These are phyloP conservation scores for Sus cebifrons DNA, from an alignment of 2,797 vertebrate species.

Conservation along the genomic window DNA sequence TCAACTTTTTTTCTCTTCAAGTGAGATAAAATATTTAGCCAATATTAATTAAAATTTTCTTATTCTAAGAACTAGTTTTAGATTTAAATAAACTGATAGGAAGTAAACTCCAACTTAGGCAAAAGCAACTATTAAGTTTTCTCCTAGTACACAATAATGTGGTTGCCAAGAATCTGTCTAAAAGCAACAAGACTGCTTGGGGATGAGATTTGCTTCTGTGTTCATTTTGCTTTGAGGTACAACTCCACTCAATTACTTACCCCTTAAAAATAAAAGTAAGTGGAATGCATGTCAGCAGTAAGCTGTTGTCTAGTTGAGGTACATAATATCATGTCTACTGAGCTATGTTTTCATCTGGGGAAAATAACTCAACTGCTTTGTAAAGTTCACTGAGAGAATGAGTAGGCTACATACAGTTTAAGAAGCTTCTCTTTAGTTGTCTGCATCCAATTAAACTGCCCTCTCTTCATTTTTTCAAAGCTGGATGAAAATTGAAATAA, in stretches of 20 bases:
- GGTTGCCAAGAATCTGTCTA: not conserved
- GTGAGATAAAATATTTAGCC: not conserved
- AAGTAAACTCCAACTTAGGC: not conserved
- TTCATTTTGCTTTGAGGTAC: not conserved
- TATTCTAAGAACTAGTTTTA: not conserved
- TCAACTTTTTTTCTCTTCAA: not conserved
- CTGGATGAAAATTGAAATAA: not conserved
- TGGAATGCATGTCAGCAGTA: not conserved
- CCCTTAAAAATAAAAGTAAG: constrained; percentile 15
- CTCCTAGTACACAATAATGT: accelerated
- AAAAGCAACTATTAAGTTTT: not conserved
- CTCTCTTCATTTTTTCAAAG: not conserved
- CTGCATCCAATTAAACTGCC: not conserved
- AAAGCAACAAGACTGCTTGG: not conserved
- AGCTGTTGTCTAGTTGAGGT: not conserved
- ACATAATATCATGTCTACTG: not conserved
- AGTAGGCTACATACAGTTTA: not conserved
- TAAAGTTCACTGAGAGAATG: not conserved
- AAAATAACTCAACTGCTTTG: not conserved
- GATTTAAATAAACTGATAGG: not conserved
- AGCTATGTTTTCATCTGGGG: not conserved
- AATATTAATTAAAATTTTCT: not conserved
- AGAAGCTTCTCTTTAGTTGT: not conserved
- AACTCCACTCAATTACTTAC: not conserved
- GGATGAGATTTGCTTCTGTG: not conserved